Conservation (phyloP, 53 echinoderm and acorn worm genomes). For the Holothuria leucospilota region DNA sequence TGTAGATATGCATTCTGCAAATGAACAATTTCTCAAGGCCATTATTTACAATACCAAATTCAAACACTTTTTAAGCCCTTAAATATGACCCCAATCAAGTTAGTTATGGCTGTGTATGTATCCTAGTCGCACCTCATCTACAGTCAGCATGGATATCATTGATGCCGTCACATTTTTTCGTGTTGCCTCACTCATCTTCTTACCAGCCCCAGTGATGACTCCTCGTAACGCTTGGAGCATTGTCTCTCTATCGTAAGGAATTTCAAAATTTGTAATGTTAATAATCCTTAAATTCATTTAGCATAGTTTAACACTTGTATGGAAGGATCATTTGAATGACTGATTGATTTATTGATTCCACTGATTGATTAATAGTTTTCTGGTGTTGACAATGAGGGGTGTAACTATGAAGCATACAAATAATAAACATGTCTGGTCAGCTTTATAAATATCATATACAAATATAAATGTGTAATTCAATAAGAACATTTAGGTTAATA, state of each 20-base stretch:
- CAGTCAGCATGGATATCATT: conserved; percentile 67
- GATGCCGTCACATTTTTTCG: conserved; percentile 85
- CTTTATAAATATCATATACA: background rate
- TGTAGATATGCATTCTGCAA: too few relatives aligned
- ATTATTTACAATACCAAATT: too few relatives aligned
- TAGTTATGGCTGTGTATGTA: background rate
- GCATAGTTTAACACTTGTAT: too few relatives aligned
- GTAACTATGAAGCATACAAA: background rate
- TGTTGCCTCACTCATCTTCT: conserved; percentile 93
- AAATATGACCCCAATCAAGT: background rate
- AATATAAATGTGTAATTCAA: background rate
- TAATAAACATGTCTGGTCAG: background rate
- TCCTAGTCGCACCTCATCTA: conserved; percentile 71
- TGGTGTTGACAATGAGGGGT: too few relatives aligned
- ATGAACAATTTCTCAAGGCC: too few relatives aligned
- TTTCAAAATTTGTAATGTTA: background rate
- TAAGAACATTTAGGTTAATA: too few relatives aligned
- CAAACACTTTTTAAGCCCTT: too few relatives aligned
- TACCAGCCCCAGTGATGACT: conserved; percentile 84
- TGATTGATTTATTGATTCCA: background rate
- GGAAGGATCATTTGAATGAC: background rate
- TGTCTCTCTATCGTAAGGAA: conserved; percentile 77
- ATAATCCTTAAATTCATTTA: background rate
- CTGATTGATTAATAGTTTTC: too few relatives aligned
- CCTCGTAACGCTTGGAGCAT: conserved; percentile 92